phyloP scores from a whole-genome alignment of 2,888 invertebrate species.

The Noctua fimbriata region DNA sequence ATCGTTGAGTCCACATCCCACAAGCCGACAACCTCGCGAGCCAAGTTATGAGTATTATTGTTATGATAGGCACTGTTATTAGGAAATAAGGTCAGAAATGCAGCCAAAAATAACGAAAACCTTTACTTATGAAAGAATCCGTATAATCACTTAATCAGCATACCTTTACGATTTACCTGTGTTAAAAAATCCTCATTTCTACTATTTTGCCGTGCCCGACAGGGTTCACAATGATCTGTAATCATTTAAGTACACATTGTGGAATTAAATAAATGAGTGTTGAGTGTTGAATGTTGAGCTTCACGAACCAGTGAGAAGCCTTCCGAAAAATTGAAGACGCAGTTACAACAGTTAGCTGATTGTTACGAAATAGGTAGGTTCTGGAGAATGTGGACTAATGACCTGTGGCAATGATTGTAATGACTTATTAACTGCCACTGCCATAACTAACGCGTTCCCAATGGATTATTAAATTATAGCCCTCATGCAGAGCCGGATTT shows the following conservation, averaged over 20 bases:
- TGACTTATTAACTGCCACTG: conserved; percentile 31
- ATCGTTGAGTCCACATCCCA: no score
- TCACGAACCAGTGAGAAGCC: not conserved
- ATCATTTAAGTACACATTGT: not conserved
- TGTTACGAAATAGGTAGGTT: conserved; percentile 1
- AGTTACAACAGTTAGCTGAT: not conserved
- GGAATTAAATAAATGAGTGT: not conserved
- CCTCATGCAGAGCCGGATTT: no score
- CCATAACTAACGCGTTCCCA: conserved; percentile 4
- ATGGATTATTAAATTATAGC: conserved; percentile 2
- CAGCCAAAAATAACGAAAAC: not conserved
- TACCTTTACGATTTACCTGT: not conserved
- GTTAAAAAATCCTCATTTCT: not conserved
- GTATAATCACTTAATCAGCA: not conserved
- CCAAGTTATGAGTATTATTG: not conserved
- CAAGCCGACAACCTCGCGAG: no score
- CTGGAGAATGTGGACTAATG: conserved; percentile 27
- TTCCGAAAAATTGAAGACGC: conserved; percentile 17
- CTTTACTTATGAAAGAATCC: not conserved
- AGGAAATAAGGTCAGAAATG: not conserved
- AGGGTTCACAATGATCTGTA: not conserved
- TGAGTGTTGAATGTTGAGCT: not conserved
- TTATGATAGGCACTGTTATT: not conserved
- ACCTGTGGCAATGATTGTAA: conserved; percentile 15
- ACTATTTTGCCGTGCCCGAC: not conserved